phyloP scores from a whole-genome alignment of 2,888 invertebrate species.

The Steinernema scapterisci region DNA sequence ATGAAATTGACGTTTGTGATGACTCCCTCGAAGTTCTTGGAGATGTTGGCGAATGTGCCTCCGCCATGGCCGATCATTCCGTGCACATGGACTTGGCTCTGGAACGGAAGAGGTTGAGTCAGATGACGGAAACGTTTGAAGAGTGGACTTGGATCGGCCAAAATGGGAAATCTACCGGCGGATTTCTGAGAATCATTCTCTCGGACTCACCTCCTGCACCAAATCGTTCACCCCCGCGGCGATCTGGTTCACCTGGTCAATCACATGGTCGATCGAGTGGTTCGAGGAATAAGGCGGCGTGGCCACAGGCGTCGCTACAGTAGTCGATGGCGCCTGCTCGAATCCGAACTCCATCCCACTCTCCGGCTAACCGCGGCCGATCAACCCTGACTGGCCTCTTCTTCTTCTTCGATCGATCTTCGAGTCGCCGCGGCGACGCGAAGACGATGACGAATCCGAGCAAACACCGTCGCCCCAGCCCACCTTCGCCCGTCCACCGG shows the following conservation, averaged over 20 bases:
- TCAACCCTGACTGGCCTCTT: neutral
- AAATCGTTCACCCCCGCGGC: conserved; percentile 37
- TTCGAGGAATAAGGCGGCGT: conserved; percentile 44
- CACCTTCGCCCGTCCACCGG: neutral
- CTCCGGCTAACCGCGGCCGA: neutral
- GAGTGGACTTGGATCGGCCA: too few relatives aligned
- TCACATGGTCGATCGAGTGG: conserved; percentile 54
- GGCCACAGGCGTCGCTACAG: conserved; percentile 4
- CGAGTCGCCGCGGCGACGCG: conserved; percentile 21
- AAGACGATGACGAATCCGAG: conserved; percentile 20
- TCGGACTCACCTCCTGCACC: conserved; percentile 12
- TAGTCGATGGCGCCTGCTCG: neutral
- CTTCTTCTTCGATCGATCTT: conserved; percentile 18
- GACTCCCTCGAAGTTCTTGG: conserved; percentile 18
- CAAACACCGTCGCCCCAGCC: conserved; percentile 6
- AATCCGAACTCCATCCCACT: neutral
- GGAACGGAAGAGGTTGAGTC: neutral
- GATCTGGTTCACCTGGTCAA: conserved; percentile 45
- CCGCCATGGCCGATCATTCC: conserved; percentile 2
- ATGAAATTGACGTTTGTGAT: conserved; percentile 5
- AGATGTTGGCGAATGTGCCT: conserved; percentile 7
- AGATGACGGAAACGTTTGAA: conserved; percentile 19
- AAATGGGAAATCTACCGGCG: neutral
- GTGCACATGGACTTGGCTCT: conserved; percentile 9
- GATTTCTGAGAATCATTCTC: neutral